Percentiles rank a stretch among this genome's conserved stretches.
Conservation (phyloP, 2,797 vertebrate genomes). For the Pangasius krempfi region DNA sequence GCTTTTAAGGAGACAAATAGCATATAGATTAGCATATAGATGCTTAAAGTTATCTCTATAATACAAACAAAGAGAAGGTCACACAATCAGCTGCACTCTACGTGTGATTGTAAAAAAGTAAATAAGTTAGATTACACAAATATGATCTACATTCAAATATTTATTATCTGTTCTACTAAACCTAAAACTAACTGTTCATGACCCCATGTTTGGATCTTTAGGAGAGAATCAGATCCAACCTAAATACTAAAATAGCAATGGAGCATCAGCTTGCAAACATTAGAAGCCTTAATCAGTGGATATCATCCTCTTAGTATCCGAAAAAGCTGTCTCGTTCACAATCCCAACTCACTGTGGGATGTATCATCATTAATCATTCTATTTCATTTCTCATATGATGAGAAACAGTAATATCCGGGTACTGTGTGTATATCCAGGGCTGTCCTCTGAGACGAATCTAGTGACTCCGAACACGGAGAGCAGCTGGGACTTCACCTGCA, state of each 20-base stretch:
- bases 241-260: neutral
- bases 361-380: neutral
- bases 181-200: neutral
- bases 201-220: neutral
- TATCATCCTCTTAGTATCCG: neutral
- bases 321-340: neutral
- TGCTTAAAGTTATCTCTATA: neutral
- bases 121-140: neutral
- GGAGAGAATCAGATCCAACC: neutral
- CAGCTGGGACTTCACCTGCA: slow-evolving; percentile 94
- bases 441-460: slow-evolving; percentile 88
- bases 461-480: slow-evolving; percentile 93
- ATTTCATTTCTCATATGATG: neutral
- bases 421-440: slow-evolving; percentile 71
- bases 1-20: neutral
- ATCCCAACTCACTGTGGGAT: neutral
- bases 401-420: neutral
- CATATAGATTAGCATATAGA: neutral
- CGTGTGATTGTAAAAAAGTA: neutral
- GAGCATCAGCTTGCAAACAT: neutral
- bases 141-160: neutral
- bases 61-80: neutral
- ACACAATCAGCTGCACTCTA: neutral
- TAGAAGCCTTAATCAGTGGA: neutral
- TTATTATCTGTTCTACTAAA: neutral